Evolutionary conservation across 2,797 vertebrate genomes (phyloP).

Genomic region (Leucoraja ocellata): DNA sequence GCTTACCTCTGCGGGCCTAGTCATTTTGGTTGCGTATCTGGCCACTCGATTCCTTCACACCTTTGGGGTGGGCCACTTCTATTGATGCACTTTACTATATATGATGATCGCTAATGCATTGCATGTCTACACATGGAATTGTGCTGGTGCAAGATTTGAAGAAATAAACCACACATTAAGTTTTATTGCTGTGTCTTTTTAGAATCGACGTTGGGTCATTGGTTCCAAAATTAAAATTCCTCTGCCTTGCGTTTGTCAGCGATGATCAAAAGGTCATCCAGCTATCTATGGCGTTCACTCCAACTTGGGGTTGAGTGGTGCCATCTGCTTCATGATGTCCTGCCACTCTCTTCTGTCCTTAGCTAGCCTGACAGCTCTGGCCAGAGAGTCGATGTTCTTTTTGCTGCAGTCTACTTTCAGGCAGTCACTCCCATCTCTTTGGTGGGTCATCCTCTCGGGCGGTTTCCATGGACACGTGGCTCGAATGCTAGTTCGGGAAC

Average conservation of each 20-base stretch:
- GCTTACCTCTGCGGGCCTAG: constrained; percentile 24
- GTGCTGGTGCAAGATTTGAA: constrained; percentile 29
- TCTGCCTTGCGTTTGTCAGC: neutral
- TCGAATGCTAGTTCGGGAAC: too few species aligned
- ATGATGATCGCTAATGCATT: constrained; percentile 25
- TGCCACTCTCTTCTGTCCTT: too few species aligned
- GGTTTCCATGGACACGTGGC: too few species aligned
- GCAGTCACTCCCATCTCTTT: too few species aligned
- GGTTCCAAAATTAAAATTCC: neutral
- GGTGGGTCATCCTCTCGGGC: too few species aligned
- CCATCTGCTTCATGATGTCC: too few species aligned
- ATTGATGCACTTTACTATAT: constrained; percentile 34
- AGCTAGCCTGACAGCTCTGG: too few species aligned
- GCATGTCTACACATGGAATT: constrained; percentile 31
- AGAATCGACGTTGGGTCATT: neutral
- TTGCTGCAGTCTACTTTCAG: too few species aligned
- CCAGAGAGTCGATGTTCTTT: too few species aligned
- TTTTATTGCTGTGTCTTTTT: neutral
- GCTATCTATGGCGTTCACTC: too few species aligned
- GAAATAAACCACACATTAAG: constrained; percentile 18
- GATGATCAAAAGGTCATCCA: too few species aligned
- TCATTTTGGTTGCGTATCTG: constrained; percentile 8
- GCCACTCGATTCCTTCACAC: neutral
- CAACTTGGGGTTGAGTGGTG: too few species aligned
- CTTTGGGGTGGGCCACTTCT: neutral